A percentile compares a stretch with the other conserved stretches of the same genome.
Conservation (phyloP, 2,797 vertebrate species). For the Rhadinocentrus ornatus region DNA sequence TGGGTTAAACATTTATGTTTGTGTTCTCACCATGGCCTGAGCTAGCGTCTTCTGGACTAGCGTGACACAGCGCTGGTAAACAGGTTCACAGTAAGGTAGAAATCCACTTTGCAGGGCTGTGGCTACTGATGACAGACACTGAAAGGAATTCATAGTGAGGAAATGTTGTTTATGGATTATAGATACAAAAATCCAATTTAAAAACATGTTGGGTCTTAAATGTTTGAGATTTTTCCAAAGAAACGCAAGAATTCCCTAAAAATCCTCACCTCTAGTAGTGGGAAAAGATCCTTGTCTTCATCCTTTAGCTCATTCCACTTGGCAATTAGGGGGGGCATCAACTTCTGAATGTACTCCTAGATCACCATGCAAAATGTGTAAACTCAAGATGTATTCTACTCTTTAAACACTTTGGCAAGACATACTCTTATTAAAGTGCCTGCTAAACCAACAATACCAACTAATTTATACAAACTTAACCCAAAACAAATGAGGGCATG, state of each 20-base stretch:
- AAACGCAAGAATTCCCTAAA: not conserved
- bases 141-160: not conserved
- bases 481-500: not conserved
- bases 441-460: not conserved
- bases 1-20: not conserved
- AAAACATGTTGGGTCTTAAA: too few relatives aligned
- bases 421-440: not conserved
- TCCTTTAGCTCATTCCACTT: conserved; percentile 98
- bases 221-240: too few relatives aligned
- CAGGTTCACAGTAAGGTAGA: conserved; percentile 95
- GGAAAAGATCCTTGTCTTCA: conserved; percentile 96
- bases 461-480: not conserved
- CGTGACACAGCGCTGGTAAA: conserved; percentile 96
- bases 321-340: conserved; percentile 96
- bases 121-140: conserved; percentile 95
- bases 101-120: conserved; percentile 95
- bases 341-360: conserved; percentile 95
- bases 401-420: not conserved
- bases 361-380: not conserved
- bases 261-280: conserved; percentile 88
- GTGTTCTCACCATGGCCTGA: conserved; percentile 90
- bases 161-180: not conserved
- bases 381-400: not conserved
- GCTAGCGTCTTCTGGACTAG: conserved; percentile 95
- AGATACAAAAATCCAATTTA: too few relatives aligned